These are phyloP conservation scores for Tapirus indicus DNA, from an alignment of 2,797 vertebrate species.

Conservation along the genomic window DNA sequence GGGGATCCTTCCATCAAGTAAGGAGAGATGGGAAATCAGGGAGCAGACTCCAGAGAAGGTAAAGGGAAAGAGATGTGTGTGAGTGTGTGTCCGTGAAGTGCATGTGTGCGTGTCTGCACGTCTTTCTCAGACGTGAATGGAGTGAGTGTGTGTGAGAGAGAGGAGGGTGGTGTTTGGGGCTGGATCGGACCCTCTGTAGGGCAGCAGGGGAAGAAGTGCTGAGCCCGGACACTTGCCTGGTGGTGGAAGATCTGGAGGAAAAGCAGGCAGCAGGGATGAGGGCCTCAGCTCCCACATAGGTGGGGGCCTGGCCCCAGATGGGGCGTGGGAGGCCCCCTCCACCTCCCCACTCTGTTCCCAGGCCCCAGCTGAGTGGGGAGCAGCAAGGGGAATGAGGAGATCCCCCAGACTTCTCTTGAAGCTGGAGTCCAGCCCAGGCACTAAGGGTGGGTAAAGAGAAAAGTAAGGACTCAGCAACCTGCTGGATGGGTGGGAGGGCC, in stretches of 20 bases:
- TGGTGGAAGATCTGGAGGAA: background rate
- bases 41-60: background rate
- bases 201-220: background rate
- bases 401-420: conserved; percentile 43
- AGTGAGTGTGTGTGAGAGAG: too few species aligned
- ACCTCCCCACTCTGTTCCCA: background rate
- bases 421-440: conserved; percentile 22
- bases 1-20: background rate
- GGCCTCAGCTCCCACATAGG: background rate
- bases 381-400: conserved; percentile 21
- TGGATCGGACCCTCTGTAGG: background rate
- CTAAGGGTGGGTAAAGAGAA: background rate
- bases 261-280: background rate
- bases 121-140: too few species aligned
- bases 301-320: conserved; percentile 40
- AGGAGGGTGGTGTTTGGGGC: background rate
- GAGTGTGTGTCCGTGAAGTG: background rate
- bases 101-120: background rate
- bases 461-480: background rate
- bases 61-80: background rate
- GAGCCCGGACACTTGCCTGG: accelerated
- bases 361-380: conserved; percentile 1
- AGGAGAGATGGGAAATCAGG: background rate
- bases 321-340: conserved; percentile 27
- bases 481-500: background rate